A percentile compares a stretch with the other conserved stretches of the same genome.
Evolutionary conservation across 2,888 invertebrate genomes (phyloP).

Genomic region (Sisyra nigra): DNA sequence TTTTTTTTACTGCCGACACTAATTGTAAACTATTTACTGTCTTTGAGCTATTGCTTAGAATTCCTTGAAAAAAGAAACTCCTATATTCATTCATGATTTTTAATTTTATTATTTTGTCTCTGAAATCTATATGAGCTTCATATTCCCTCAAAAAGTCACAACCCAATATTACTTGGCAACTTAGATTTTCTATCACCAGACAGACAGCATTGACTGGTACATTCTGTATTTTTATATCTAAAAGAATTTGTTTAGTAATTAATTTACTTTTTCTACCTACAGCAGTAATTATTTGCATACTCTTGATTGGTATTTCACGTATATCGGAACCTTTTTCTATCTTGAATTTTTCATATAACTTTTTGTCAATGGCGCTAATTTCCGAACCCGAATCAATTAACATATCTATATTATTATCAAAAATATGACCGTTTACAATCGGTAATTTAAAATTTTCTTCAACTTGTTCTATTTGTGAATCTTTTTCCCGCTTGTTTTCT

Average conservation of each 20-base stretch:
- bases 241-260: not conserved
- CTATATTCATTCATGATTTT: not conserved
- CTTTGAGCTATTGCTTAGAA: not conserved
- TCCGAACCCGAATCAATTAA: not conserved
- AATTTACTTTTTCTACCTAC: not conserved
- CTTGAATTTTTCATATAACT: not conserved
- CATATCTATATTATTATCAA: not conserved
- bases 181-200: not conserved
- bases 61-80: not conserved
- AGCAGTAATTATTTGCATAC: not conserved
- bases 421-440: not conserved
- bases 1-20: not conserved
- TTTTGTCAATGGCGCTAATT: not conserved
- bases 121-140: not conserved
- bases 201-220: not conserved
- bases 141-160: slow-evolving; percentile 1
- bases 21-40: not conserved
- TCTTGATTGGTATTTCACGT: not conserved
- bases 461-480: not conserved
- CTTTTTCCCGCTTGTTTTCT: not conserved
- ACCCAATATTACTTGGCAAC: slow-evolving; percentile 1
- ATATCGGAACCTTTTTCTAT: not conserved
- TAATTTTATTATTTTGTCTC: not conserved
- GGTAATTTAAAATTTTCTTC: not conserved
- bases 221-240: not conserved